phyloP scores from a whole-genome alignment of 2,113 vertebrate genomes.

The Pangasianodon hypophthalmus region DNA sequence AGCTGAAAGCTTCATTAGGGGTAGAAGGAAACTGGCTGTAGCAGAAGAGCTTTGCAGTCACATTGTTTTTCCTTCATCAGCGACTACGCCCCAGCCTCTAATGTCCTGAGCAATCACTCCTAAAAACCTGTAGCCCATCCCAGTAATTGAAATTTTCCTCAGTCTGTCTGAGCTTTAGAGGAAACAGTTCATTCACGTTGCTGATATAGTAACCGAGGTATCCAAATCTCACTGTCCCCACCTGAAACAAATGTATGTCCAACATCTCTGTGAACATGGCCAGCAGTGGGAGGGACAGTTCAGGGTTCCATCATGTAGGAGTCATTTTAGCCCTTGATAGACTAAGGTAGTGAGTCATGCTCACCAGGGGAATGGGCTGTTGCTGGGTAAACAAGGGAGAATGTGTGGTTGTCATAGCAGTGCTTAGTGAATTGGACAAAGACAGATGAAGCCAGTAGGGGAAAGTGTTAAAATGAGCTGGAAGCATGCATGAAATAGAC shows the following conservation, averaged over 20 bases:
- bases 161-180: conserved; percentile 7
- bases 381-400: conserved; percentile 43
- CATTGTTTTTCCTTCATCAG: background rate
- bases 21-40: background rate
- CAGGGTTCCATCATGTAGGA: conserved; percentile 11
- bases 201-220: conserved; percentile 43
- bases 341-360: conserved; percentile 1
- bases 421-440: conserved; percentile 1
- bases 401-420: conserved; percentile 40
- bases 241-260: background rate
- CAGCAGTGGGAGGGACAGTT: background rate
- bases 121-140: background rate
- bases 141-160: conserved; percentile 35
- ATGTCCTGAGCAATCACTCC: conserved; percentile 31
- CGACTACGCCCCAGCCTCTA: background rate
- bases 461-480: background rate
- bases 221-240: conserved; percentile 20
- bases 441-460: background rate
- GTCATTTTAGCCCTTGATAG: conserved; percentile 28
- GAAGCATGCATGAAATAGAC: conserved; percentile 1
- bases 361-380: conserved; percentile 45
- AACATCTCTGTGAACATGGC: background rate
- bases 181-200: conserved; percentile 4
- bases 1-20: background rate
- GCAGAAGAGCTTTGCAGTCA: background rate